A percentile compares a stretch with the other conserved stretches of the same genome.
Conservation (phyloP, 2,888 invertebrate genomes). For the Podotricha telesiphe region DNA sequence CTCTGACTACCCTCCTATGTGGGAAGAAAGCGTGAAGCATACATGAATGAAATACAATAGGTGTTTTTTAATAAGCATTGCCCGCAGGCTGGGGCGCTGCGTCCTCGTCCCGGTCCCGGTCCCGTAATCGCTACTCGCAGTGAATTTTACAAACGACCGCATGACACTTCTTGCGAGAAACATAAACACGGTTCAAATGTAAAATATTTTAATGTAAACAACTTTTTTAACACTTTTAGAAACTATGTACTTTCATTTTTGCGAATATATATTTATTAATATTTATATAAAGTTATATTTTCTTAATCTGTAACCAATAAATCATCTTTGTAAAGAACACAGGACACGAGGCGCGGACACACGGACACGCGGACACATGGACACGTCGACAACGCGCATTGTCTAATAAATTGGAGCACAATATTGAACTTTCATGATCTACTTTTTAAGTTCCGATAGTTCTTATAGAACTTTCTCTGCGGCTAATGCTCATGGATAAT, state of each 20-base stretch:
- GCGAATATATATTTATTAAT: neutral
- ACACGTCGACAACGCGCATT: no score
- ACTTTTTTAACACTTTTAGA: neutral
- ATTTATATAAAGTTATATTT: no score
- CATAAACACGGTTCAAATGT: neutral
- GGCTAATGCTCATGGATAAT: constrained; percentile 19
- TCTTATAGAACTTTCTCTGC: constrained; percentile 33
- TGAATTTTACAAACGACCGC: no score
- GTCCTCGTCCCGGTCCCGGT: no score
- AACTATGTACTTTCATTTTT: constrained; percentile 3
- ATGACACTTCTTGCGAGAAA: neutral
- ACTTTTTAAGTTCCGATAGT: constrained; percentile 30
- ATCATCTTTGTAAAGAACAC: no score
- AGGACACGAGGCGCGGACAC: neutral
- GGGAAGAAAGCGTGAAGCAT: no score
- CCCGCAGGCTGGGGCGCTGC: no score
- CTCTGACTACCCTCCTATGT: no score
- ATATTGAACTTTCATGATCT: constrained; percentile 23
- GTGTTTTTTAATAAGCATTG: no score
- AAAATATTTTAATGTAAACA: neutral
- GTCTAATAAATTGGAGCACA: constrained; percentile 3
- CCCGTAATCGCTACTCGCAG: no score
- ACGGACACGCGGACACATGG: neutral
- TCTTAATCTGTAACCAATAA: no score
- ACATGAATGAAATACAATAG: no score